Evolutionary conservation across 2,888 invertebrate species (phyloP).

Genomic region (Pycnomerus fuliginosus): DNA sequence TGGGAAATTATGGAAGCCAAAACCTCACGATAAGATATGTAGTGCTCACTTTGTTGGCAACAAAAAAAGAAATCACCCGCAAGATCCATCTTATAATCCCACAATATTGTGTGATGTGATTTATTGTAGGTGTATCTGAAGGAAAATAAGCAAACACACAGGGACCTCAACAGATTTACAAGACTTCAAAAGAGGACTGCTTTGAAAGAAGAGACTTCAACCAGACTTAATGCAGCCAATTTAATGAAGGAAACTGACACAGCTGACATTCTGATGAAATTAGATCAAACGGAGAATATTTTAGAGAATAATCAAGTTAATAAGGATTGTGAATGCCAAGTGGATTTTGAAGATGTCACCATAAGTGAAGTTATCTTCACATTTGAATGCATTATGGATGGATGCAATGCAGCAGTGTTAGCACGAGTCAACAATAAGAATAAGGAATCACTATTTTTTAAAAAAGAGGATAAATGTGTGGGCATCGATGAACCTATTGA

Average conservation of each 20-base stretch:
- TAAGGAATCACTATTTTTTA: not conserved
- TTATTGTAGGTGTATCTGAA: not conserved
- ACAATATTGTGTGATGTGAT: constrained; percentile 3
- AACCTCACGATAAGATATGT: not conserved
- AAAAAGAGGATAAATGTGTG: not conserved
- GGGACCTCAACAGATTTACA: not conserved
- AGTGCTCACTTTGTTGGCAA: constrained; percentile 4
- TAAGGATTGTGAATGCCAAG: too few species aligned
- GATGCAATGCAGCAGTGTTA: too few species aligned
- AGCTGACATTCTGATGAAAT: too few species aligned
- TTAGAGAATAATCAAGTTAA: too few species aligned
- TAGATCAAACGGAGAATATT: too few species aligned
- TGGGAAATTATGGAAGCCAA: not conserved
- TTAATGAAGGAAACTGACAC: too few species aligned
- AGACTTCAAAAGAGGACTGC: not conserved
- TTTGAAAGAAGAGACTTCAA: not conserved
- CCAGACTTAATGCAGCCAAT: not conserved
- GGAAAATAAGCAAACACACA: too few species aligned
- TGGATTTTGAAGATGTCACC: too few species aligned
- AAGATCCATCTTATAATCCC: constrained; percentile 1
- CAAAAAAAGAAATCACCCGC: constrained; percentile 1
- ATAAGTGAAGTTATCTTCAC: too few species aligned
- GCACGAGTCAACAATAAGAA: not conserved
- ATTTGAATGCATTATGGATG: too few species aligned
- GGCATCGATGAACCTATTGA: not conserved